Base-by-base conservation (phyloP, 2,113 vertebrate species). In the Litocranius walleri region DNA sequence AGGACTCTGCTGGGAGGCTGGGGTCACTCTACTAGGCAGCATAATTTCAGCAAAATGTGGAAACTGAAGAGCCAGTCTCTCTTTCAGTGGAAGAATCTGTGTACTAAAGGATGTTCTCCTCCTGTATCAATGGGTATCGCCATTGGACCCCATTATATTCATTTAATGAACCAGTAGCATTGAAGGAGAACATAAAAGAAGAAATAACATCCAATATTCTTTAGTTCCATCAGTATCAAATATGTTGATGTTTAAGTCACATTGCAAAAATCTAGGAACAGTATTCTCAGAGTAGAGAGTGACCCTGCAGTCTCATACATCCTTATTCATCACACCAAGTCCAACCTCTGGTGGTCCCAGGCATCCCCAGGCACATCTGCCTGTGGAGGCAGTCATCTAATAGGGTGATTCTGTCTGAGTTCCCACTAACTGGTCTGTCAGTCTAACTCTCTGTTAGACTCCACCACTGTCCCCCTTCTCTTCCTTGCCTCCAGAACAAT, bases 401-500 rank as follows among this genome's bases (percentile, higher is more conserved):
- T 13, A 29, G 71, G 36, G 21, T 0, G 6, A 7, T 36, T 43
- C 50, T n/a, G 12, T 12, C 29, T 6, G 14, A 62, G 25, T 82
- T 91, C 85, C 48, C 67, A 43, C 74, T 88, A 67, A 78, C 16
- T 54, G 91, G 67, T 30, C 3, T 52, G 59, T 45, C 71, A 23
- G 6, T 10, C 23, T 52, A 40, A 33, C 16, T 81, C 43, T 77
- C 36, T 17, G 7, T 43, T 62, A 30, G 17, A 13, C 50, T 52
- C 16, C 29, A 17, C 29, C 12, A 14, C 50, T 36, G 29, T 11
- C 30, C 16, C 15, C 62, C 45, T 87, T 48, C 43, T 57, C 48
- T 62, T 57, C 87, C 56, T 52, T 43, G 78, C 57, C 29, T 77
- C 29, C 54, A 86, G 86, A 97, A 98, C 62, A 98, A 97, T 95